phyloP scores from a whole-genome alignment of 1,140 invertebrate species.

The Hypothenemus hampei region DNA sequence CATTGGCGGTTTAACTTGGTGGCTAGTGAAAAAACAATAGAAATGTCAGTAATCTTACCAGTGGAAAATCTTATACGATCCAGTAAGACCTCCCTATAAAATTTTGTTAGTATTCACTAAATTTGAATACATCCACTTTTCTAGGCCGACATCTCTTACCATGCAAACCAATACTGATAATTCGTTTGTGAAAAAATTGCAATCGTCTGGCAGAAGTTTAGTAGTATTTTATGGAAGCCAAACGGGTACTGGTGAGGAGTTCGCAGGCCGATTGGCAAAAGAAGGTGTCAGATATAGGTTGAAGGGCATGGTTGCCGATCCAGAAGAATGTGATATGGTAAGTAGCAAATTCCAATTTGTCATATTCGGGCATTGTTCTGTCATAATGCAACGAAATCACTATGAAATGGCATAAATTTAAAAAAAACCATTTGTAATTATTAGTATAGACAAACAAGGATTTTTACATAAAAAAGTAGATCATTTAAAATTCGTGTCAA shows the following conservation, averaged over 20 bases:
- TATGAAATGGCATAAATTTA: too few species aligned
- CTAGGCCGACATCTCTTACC: constrained; percentile 63
- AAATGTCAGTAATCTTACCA: constrained; percentile 61
- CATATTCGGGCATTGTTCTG: constrained; percentile 3
- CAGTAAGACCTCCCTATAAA: constrained; percentile 76
- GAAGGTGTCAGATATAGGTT: constrained; percentile 91
- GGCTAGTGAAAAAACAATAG: constrained; percentile 60
- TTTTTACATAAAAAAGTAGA: too few species aligned
- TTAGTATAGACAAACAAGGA: too few species aligned
- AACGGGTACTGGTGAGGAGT: constrained; percentile 98
- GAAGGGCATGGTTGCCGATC: constrained; percentile 98
- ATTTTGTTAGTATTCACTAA: neutral
- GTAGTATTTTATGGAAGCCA: constrained; percentile 99
- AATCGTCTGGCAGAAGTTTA: constrained; percentile 83
- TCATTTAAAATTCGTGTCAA: too few species aligned
- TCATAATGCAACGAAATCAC: too few species aligned
- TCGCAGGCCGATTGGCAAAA: constrained; percentile 95
- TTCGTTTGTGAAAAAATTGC: constrained; percentile 86
- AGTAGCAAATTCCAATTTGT: too few species aligned
- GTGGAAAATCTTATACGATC: constrained; percentile 70
- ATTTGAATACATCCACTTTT: constrained; percentile 27
- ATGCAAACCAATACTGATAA: constrained; percentile 63
- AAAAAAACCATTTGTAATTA: too few species aligned
- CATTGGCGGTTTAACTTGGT: constrained; percentile 66
- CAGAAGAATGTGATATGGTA: constrained; percentile 98